A percentile compares a stretch with the other conserved stretches of the same genome.
These are phyloP conservation scores for Poecilia gillii DNA, from an alignment of 2,797 vertebrate genomes.

Conservation along the genomic window DNA sequence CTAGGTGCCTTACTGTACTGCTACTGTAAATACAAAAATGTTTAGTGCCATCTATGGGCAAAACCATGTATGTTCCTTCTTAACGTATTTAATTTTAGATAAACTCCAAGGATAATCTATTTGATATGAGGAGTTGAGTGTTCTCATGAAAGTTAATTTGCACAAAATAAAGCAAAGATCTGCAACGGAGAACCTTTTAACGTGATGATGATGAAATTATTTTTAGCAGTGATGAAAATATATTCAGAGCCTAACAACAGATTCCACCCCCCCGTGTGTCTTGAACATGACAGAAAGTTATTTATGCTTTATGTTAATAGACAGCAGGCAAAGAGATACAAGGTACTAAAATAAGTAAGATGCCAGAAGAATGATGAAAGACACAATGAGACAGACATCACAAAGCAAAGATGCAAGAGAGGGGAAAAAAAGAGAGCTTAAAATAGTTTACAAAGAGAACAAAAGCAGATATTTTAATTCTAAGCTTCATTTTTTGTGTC, in stretches of 20 bases:
- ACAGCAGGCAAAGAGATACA: slow-evolving; percentile 6
- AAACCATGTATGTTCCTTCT: slow-evolving; percentile 25
- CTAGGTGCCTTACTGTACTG: not conserved
- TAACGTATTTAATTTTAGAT: not conserved
- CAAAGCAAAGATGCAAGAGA: slow-evolving; percentile 8
- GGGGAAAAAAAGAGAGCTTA: slow-evolving; percentile 6
- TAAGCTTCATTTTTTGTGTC: slow-evolving; percentile 10
- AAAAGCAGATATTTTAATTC: slow-evolving; percentile 30
- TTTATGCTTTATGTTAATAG: slow-evolving; percentile 38
- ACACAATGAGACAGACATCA: slow-evolving; percentile 1
- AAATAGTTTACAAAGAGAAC: slow-evolving; percentile 22
- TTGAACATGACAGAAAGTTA: slow-evolving; percentile 46
- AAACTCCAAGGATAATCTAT: not conserved
- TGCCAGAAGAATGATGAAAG: slow-evolving; percentile 10
- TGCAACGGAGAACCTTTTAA: slow-evolving; percentile 31
- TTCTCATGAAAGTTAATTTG: slow-evolving; percentile 1
- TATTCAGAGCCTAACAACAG: slow-evolving; percentile 50
- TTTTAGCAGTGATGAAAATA: slow-evolving; percentile 39
- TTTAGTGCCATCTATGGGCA: slow-evolving; percentile 64
- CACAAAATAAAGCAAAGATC: not conserved
- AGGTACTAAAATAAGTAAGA: slow-evolving; percentile 5
- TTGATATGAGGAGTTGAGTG: slow-evolving; percentile 17
- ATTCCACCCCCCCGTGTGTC: slow-evolving; percentile 46
- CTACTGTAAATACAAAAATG: slow-evolving; percentile 26
- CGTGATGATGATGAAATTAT: slow-evolving; percentile 37